These are phyloP conservation scores for Ceriagrion tenellum DNA, from an alignment of 2,888 invertebrate genomes.

Conservation along the genomic window DNA sequence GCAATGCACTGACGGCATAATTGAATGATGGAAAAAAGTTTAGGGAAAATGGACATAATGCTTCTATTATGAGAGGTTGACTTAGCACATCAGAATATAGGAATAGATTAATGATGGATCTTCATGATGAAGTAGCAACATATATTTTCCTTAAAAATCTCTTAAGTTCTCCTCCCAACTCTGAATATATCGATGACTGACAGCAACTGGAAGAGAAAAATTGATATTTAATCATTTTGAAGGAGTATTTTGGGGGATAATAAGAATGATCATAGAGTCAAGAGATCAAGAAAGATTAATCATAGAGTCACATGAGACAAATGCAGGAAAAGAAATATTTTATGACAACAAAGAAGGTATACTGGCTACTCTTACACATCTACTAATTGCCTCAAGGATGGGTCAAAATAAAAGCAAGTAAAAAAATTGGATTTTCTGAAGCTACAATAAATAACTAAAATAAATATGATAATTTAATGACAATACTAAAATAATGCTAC, in stretches of 20 bases:
- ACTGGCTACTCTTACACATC: neutral
- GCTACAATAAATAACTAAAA: neutral
- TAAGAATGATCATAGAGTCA: neutral
- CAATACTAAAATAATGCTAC: neutral
- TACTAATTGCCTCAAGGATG: neutral
- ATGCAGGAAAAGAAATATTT: neutral
- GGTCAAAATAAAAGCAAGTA: neutral
- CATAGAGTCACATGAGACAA: neutral
- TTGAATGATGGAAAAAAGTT: neutral
- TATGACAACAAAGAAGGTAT: neutral
- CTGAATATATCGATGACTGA: neutral
- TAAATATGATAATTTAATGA: neutral
- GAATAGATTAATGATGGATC: neutral
- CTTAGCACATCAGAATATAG: neutral
- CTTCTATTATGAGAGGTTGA: neutral
- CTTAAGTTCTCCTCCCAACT: neutral
- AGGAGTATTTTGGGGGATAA: neutral
- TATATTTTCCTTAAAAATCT: neutral
- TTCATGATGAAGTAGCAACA: neutral
- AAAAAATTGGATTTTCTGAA: neutral
- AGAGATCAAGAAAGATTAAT: too few species aligned
- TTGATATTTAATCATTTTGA: neutral
- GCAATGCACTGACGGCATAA: neutral
- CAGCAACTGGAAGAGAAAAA: constrained; percentile 25
- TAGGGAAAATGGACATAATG: neutral